Base-by-base conservation (phyloP, 2,797 vertebrate species). In the Mycteria americana region DNA sequence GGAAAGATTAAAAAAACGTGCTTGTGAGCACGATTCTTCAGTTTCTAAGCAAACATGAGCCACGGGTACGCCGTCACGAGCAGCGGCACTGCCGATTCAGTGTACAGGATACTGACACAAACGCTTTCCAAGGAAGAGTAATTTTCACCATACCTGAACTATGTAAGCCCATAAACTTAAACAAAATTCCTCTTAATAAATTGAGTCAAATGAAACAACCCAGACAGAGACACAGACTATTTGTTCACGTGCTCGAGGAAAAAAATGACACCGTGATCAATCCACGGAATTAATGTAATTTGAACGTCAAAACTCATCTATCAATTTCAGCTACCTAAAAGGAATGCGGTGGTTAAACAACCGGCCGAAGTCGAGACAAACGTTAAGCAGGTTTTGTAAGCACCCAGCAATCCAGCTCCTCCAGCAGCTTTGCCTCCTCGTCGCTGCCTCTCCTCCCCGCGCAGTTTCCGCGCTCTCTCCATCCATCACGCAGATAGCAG, bases 11-110 rank as follows among this genome's bases (percentile, higher is more conserved):
- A 82, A 91, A 41, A 33, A n/a, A 57, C 13, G 25, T 70, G 70
- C 60, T 53, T 5, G 11, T 11, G 68, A 91, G 68, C 89, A 74
- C 12, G 57, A 63, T 48, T 68, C 90, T 91, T 94, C 95, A 63
- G 19, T 96, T 94, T 69, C 91, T 80, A 72, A 60, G 33, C 37
- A 27, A 87, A 50, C 85, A 41, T 10, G 65, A 96, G 87, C 80
- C n/a, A 15, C 45, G 8, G 95, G 95, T 41, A 31, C 88, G 83
- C 54, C 53, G 67, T 37, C 57, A 16, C 4, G 87, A 96, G 84
- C 95, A 72, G 95, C 48, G 27, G 81, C 56, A 18, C 88, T 39
- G 93, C 96, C 68, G 89, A 90, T 64, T 92, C 97, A 79, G 83
- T 4, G 64, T 6, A 23, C 8, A 4, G 90, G 80, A 84, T 22